phyloP scores from a whole-genome alignment of 2,113 vertebrate genomes.

The Boulengeromyrus knoepffleri region DNA sequence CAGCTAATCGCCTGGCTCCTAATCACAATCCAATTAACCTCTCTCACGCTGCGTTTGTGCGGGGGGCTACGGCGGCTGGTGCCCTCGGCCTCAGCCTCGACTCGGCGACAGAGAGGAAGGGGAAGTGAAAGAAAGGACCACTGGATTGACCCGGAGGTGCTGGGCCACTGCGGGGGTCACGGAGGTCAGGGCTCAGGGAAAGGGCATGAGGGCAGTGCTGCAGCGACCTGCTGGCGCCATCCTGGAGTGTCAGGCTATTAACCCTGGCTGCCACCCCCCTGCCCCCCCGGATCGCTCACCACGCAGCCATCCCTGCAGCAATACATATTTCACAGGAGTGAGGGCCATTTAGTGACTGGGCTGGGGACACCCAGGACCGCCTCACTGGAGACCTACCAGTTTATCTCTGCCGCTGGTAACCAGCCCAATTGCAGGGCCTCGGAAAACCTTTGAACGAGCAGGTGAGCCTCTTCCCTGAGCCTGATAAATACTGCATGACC shows the following conservation, averaged over 20 bases:
- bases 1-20: conserved; percentile 66
- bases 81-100: conserved; percentile 36
- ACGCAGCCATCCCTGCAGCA: background rate
- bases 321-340: background rate
- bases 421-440: conserved; percentile 56
- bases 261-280: background rate
- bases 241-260: background rate
- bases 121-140: conserved; percentile 27
- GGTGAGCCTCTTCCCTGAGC: conserved; percentile 58
- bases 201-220: background rate
- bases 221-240: background rate
- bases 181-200: background rate
- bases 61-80: conserved; percentile 31
- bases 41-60: conserved; percentile 50
- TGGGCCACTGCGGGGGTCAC: background rate
- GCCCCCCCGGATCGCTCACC: background rate
- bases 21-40: conserved; percentile 75
- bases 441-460: conserved; percentile 67
- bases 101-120: conserved; percentile 41
- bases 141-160: conserved; percentile 28
- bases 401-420: conserved; percentile 57
- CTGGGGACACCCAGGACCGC: conserved; percentile 50
- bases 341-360: conserved; percentile 17
- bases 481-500: conserved; percentile 58
- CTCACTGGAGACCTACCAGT: conserved; percentile 55